A percentile compares a stretch with the other conserved stretches of the same genome.
Conservation (phyloP, 2,113 vertebrate genomes). For the Phodopus roborovskii region DNA sequence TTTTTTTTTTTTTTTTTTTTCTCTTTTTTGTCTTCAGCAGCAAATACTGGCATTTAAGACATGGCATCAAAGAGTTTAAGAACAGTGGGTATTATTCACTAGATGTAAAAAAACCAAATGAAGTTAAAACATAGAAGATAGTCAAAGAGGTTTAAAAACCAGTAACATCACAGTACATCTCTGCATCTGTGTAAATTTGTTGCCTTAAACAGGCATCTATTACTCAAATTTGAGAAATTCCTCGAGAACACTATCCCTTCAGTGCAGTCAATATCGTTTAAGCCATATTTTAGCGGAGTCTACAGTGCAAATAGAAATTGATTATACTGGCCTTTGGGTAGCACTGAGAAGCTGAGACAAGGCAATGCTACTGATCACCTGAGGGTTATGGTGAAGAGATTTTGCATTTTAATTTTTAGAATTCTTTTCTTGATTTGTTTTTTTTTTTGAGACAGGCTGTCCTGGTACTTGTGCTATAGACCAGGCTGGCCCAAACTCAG, state of each 20-base stretch:
- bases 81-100: slow-evolving; percentile 76
- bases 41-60: slow-evolving; percentile 87
- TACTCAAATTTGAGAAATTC: slow-evolving; percentile 85
- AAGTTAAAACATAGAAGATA: slow-evolving; percentile 67
- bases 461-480: not conserved
- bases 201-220: slow-evolving; percentile 90
- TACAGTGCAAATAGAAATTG: slow-evolving; percentile 90
- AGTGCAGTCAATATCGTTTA: slow-evolving; percentile 87
- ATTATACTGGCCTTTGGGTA: slow-evolving; percentile 91
- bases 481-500: not conserved
- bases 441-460: not conserved
- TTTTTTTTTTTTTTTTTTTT: not conserved
- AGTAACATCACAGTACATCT: slow-evolving; percentile 34
- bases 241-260: slow-evolving; percentile 85
- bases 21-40: slow-evolving; percentile 86
- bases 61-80: slow-evolving; percentile 75
- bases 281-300: slow-evolving; percentile 85
- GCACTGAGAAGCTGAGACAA: slow-evolving; percentile 90
- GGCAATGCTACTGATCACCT: slow-evolving; percentile 92
- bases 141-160: slow-evolving; percentile 71
- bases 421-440: slow-evolving; percentile 38
- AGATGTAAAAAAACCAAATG: slow-evolving; percentile 64
- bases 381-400: slow-evolving; percentile 84
- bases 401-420: slow-evolving; percentile 71
- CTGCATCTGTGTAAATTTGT: slow-evolving; percentile 62